Base-by-base conservation (phyloP, 2,113 vertebrate genomes). In the Dascyllus trimaculatus region DNA sequence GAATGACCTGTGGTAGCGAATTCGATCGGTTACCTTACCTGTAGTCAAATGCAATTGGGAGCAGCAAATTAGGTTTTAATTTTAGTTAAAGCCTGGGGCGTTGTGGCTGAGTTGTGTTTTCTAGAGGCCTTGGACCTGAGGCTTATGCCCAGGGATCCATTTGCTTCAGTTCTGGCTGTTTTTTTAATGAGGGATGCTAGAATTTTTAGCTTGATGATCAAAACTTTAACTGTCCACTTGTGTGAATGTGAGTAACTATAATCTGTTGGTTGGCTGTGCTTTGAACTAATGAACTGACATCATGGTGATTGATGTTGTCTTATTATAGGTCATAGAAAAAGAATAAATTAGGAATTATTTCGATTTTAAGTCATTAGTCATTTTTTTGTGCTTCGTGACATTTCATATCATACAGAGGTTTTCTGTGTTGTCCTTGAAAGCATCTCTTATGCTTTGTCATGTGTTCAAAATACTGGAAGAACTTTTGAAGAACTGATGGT, bases 1-100 rank as follows among this genome's bases (percentile, higher is more conserved):
- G 22, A 74, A 70, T 0, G 13, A 56, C 49, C 35, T 52, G 18
- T 13, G 24, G 67, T 45, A 19, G 35, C 46, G 17, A 29, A 38
- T 51, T 64, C 0, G 4, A 65, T 29, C 83, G 45, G 38, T 49
- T 70, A 5, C 29, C 29, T 40, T 29, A 53, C 17, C 40, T 35
- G 13, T 15, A 52, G 63, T 53, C 19, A 48, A 75, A 69, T 72
- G 60, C 19, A 38, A 29, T 10, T 53, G 22, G 46, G 7, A 67
- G 52, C 25, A 54, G 57, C 1, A 71, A 38, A 76, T 67, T 13
- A 54, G 48, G 32, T 49, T 63, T 70, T 52, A 10, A 70, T 81
- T 58, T 69, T 1, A 45, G 5, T 69, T 53, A 35, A 61, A 54
- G 7, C 24, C 64, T 46, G 15, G 25, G 4, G 14, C 1, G 3